Evolutionary conservation across 2,113 vertebrate species (phyloP).

Genomic region (Solea solea): DNA sequence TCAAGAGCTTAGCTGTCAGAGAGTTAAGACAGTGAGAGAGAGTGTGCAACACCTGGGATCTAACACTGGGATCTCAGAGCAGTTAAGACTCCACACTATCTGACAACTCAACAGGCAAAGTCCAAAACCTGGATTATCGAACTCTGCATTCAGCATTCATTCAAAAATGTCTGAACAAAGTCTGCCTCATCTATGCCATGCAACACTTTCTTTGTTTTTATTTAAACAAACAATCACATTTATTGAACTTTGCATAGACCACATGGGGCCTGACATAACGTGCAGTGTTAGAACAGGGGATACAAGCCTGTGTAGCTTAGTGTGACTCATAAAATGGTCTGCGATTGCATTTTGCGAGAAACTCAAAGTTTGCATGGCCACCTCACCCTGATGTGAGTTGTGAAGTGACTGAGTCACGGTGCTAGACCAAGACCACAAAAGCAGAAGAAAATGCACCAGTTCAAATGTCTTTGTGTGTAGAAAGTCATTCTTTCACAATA

Average conservation of each 20-base stretch:
- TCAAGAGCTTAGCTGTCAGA: too few relatives aligned
- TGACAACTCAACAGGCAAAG: slow-evolving; percentile 55
- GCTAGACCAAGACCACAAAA: background rate
- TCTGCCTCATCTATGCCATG: background rate
- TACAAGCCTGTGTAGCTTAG: background rate
- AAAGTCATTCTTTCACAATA: background rate
- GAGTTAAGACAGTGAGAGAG: background rate
- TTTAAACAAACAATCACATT: slow-evolving; percentile 11
- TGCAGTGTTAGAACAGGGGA: background rate
- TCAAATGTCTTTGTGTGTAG: too few relatives aligned
- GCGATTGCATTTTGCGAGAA: slow-evolving; percentile 28
- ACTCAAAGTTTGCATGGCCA: slow-evolving; percentile 13
- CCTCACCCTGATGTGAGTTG: slow-evolving; percentile 15
- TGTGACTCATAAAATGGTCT: slow-evolving; percentile 29
- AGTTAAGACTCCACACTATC: slow-evolving; percentile 25
- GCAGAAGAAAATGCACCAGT: background rate
- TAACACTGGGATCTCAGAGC: slow-evolving; percentile 6
- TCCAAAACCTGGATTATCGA: slow-evolving; percentile 37
- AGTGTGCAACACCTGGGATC: background rate
- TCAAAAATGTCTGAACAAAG: background rate
- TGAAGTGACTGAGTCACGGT: background rate
- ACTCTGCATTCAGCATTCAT: slow-evolving; percentile 8
- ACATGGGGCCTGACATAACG: slow-evolving; percentile 5
- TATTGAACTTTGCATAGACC: slow-evolving; percentile 19
- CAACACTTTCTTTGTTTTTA: background rate